Conservation (phyloP, 2,888 invertebrate genomes). For the Agelastica alni region DNA sequence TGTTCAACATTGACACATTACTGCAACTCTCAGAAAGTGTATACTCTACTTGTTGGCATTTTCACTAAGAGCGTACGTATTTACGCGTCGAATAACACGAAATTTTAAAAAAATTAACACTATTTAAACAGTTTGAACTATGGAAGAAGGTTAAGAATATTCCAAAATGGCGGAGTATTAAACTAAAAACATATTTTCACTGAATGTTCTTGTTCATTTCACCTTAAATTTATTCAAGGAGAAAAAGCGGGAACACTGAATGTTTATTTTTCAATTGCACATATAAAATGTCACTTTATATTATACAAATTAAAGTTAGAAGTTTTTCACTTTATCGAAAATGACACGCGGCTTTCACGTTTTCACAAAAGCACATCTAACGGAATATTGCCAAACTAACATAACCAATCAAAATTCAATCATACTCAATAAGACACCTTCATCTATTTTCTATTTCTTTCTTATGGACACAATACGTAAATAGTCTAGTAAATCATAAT, state of each 20-base stretch:
- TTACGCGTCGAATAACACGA: conserved; percentile 42
- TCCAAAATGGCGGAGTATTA: conserved; percentile 58
- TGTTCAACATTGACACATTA: conserved; percentile 53
- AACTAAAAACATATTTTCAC: conserved; percentile 56
- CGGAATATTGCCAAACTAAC: conserved; percentile 47
- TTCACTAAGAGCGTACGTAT: conserved; percentile 39
- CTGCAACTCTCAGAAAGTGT: conserved; percentile 46
- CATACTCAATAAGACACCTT: conserved; percentile 12
- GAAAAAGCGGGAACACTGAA: conserved; percentile 35
- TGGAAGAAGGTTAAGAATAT: conserved; percentile 59
- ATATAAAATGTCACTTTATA: conserved; percentile 53
- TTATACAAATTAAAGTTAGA: conserved; percentile 52
- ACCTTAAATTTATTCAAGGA: conserved; percentile 32
- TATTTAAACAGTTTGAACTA: conserved; percentile 43
- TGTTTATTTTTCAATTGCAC: conserved; percentile 39
- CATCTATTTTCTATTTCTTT: conserved; percentile 17
- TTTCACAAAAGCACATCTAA: conserved; percentile 53
- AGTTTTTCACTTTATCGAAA: conserved; percentile 50
- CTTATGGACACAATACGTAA: conserved; percentile 2
- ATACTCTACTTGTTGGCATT: conserved; percentile 41
- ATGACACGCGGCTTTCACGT: conserved; percentile 60
- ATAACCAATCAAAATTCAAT: conserved; percentile 30
- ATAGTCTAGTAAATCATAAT: neutral
- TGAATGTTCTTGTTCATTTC: conserved; percentile 28
- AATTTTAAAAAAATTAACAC: conserved; percentile 44